phyloP scores from a whole-genome alignment of 2,888 invertebrate genomes.

The Parnassius apollo region DNA sequence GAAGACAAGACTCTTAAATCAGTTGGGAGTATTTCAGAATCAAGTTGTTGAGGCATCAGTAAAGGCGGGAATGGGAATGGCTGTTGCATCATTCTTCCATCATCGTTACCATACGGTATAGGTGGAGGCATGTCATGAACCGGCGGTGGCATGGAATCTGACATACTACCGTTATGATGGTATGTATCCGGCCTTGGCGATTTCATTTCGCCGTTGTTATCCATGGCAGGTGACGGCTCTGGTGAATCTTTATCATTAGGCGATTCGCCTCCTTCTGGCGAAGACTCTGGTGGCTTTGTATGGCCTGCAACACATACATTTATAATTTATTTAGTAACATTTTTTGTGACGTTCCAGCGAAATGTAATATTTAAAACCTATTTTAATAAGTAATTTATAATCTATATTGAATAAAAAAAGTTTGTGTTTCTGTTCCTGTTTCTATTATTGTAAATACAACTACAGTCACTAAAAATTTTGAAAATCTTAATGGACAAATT shows the following conservation, averaged over 20 bases:
- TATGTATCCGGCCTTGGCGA: slow-evolving; percentile 65
- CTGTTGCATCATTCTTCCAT: slow-evolving; percentile 60
- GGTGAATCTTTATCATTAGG: slow-evolving; percentile 68
- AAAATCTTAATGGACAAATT: too few relatives aligned
- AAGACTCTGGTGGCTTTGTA: slow-evolving; percentile 68
- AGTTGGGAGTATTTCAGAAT: slow-evolving; percentile 62
- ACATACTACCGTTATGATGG: slow-evolving; percentile 52
- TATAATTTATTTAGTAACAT: background rate
- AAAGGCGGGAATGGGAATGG: slow-evolving; percentile 61
- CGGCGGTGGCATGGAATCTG: slow-evolving; percentile 46
- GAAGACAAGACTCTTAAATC: slow-evolving; percentile 64
- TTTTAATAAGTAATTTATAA: too few relatives aligned
- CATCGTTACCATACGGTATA: slow-evolving; percentile 55
- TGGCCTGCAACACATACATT: slow-evolving; percentile 52
- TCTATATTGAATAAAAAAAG: too few relatives aligned
- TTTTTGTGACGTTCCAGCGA: background rate
- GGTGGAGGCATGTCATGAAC: slow-evolving; percentile 57
- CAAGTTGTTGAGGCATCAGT: slow-evolving; percentile 60
- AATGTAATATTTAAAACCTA: too few relatives aligned
- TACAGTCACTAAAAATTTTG: too few relatives aligned
- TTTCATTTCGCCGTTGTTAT: slow-evolving; percentile 56
- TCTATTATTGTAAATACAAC: too few relatives aligned
- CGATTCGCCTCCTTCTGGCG: slow-evolving; percentile 68
- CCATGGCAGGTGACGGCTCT: slow-evolving; percentile 52
- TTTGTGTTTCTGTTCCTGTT: too few relatives aligned